These are phyloP conservation scores for Papilio dardanus DNA, from an alignment of 1,140 invertebrate species.

Conservation along the genomic window DNA sequence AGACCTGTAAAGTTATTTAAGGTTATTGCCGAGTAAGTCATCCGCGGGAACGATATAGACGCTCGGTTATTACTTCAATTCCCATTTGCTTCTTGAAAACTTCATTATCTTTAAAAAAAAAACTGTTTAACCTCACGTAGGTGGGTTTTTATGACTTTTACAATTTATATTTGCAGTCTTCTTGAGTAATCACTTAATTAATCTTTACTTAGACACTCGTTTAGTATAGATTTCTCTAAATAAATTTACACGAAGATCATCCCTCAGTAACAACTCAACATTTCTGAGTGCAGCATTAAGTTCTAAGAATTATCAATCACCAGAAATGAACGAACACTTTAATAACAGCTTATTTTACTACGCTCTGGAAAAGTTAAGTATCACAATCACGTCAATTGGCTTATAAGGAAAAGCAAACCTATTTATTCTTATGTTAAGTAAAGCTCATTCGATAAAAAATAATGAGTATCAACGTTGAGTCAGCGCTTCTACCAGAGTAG, in stretches of 20 bases:
- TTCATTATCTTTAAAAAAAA: neutral
- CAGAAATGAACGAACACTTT: no score
- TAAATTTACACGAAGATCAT: neutral
- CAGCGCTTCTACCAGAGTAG: neutral
- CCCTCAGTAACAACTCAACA: neutral
- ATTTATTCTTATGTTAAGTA: neutral
- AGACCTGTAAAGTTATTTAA: conserved; percentile 12
- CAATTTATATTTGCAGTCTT: neutral
- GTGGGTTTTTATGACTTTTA: neutral
- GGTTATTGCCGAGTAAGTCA: conserved; percentile 13
- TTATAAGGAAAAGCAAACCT: neutral
- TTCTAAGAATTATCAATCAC: no score
- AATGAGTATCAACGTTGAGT: neutral
- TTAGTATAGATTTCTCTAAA: neutral
- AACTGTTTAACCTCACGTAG: neutral
- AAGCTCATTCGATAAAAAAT: neutral
- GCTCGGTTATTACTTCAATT: neutral
- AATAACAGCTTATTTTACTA: no score
- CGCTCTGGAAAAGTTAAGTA: no score
- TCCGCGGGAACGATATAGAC: neutral
- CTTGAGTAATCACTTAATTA: neutral
- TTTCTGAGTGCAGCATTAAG: no score
- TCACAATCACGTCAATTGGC: neutral
- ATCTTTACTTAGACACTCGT: neutral
- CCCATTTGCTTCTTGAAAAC: neutral